Evolutionary conservation across 2,888 invertebrate species (phyloP), one percentile per base, ranked within the genome.

Genomic region (Patella caerulea): DNA sequence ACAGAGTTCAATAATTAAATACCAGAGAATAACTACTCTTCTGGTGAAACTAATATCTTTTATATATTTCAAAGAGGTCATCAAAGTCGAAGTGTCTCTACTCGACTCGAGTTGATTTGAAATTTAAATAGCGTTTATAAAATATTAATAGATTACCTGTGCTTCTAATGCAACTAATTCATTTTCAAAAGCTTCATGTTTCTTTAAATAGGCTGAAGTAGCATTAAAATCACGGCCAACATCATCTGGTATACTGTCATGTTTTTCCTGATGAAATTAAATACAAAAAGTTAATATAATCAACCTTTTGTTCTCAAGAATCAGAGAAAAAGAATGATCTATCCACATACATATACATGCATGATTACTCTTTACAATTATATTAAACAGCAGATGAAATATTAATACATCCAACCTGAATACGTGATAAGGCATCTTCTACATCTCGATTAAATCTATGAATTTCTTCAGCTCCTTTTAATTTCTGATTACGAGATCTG

Each of bases 371-470:
- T 19, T 65, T 17, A n/a, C 5, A n/a, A 0, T n/a, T 65, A 7
- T 19, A 19, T 11, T n/a, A 19, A 9, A 19, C 7, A 52, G 17
- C 15, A 19, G 71, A 19, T 0, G n/a, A 24, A 71, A 17, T 52
- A 76, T n/a, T 52, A 34, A n/a, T 15, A 19, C n/a, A 11, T 56
- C 76, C 72, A 79, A 88, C 89, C 84, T 96, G 96, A 69, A 97
- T 97, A 45, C 98, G 94, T 69, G 96, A 95, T 12, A 97, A 92
- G 2, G 97, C 96, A 89, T 98, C 98, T 34, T 96, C 96, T 1
- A 96, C 97, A 92, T 98, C 98, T 76, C 98, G 94, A 92, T 99
- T 98, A 94, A 98, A 99, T 77, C 98, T 94, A 92, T 99, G 99
- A 84, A 99, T 97, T 93, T 98, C 98, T 14, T 97, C 98, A 1